phyloP scores from a whole-genome alignment of 2,888 invertebrate genomes.

The Gryllus longicercus region DNA sequence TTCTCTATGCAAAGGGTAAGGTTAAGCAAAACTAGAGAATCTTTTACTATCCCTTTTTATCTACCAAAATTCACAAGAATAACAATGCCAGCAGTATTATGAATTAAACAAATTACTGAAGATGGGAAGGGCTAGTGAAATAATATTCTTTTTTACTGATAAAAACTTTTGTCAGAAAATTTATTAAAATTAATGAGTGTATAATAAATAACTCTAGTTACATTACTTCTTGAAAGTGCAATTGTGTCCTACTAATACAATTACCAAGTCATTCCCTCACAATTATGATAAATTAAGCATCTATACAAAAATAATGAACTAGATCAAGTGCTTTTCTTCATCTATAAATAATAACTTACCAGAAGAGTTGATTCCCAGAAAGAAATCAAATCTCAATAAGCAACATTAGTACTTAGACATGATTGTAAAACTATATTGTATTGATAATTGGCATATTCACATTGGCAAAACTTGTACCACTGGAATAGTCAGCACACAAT shows the following conservation, averaged over 20 bases:
- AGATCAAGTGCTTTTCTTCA: too few species aligned
- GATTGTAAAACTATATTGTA: not conserved
- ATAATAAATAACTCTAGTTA: constrained; percentile 17
- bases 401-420: not conserved
- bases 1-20: too few species aligned
- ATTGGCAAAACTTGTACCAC: not conserved
- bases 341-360: not conserved
- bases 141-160: too few species aligned
- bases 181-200: constrained; percentile 7
- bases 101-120: too few species aligned
- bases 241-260: not conserved
- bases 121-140: too few species aligned
- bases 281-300: not conserved
- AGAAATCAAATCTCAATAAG: not conserved
- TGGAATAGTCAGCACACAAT: not conserved
- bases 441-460: not conserved
- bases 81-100: too few species aligned
- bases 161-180: not conserved
- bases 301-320: not conserved
- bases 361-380: not conserved
- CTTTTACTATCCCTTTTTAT: too few species aligned
- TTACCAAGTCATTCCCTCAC: not conserved
- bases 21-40: too few species aligned
- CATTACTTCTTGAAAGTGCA: not conserved
- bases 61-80: too few species aligned